Conservation (phyloP, 64 coral and sea anemone genomes). For the Stichodactyla mertensii region DNA sequence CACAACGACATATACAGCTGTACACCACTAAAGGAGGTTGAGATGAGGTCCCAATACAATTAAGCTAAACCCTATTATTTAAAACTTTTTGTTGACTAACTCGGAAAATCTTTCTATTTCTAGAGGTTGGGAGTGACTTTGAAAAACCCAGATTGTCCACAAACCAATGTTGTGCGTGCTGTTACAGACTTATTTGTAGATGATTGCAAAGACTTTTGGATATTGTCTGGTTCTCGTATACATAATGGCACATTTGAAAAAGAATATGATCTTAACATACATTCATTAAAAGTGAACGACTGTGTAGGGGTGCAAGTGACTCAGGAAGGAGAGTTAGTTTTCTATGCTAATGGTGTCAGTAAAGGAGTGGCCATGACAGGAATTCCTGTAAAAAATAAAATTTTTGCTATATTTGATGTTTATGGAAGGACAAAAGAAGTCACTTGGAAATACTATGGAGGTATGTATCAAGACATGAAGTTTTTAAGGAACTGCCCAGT, state of each 20-base stretch:
- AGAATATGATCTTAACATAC: slow-evolving; percentile 89
- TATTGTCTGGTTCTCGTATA: slow-evolving; percentile 79
- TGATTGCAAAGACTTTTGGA: slow-evolving; percentile 85
- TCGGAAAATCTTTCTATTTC: slow-evolving; percentile 8
- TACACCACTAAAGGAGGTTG: no score
- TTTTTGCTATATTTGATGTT: slow-evolving; percentile 96
- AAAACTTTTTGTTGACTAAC: no score
- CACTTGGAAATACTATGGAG: slow-evolving; percentile 89
- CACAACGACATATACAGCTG: no score
- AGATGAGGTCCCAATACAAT: no score
- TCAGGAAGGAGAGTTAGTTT: slow-evolving; percentile 66
- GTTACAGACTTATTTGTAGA: slow-evolving; percentile 91
- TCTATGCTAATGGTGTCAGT: slow-evolving; percentile 72
- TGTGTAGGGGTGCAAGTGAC: slow-evolving; percentile 81
- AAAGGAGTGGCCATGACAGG: slow-evolving; percentile 74
- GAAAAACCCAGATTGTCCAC: slow-evolving; percentile 76
- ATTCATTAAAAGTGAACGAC: slow-evolving; percentile 73
- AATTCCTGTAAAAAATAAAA: slow-evolving; percentile 77
- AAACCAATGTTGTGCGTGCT: slow-evolving; percentile 66
- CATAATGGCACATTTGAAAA: slow-evolving; percentile 94
- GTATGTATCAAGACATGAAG: slow-evolving; percentile 17
- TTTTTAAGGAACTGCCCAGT: not conserved
- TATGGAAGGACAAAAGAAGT: slow-evolving; percentile 97
- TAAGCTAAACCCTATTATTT: no score
- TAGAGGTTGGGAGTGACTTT: slow-evolving; percentile 94